Evolutionary conservation across 2,797 vertebrate genomes (phyloP).

Genomic region (Aphelocoma californica): DNA sequence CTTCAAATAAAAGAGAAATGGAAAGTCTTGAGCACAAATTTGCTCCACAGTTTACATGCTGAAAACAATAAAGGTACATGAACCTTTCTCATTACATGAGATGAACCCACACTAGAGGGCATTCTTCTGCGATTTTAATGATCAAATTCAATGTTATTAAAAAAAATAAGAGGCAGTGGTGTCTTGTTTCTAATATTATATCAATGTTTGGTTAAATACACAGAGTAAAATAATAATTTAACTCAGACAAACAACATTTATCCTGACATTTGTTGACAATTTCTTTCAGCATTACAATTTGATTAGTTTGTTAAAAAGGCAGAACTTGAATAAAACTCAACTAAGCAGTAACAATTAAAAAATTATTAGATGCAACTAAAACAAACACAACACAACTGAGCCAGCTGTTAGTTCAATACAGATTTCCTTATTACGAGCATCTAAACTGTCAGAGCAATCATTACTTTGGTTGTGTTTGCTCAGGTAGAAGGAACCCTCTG

Average conservation of each 20-base stretch:
- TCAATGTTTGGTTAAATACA: not conserved
- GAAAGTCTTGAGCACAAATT: not conserved
- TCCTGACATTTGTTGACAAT: not conserved
- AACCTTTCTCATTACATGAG: not conserved
- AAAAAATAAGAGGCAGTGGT: not conserved
- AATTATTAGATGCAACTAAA: not conserved
- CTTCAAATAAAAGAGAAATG: not conserved
- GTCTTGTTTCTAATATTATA: not conserved
- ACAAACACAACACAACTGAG: not conserved
- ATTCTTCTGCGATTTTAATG: not conserved
- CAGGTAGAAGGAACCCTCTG: not conserved
- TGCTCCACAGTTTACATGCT: not conserved
- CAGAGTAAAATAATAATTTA: not conserved
- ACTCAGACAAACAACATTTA: not conserved
- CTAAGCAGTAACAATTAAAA: not conserved
- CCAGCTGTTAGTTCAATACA: not conserved
- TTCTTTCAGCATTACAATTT: not conserved
- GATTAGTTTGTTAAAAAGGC: conserved; percentile 19
- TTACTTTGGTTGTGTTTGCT: not conserved
- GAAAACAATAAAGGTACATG: not conserved
- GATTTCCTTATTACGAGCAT: not conserved
- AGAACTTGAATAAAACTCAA: not conserved
- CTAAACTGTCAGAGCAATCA: not conserved
- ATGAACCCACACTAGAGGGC: conserved; percentile 44
- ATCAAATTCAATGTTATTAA: not conserved